Base-by-base conservation (phyloP, 1,140 invertebrate species). In the Hylaeus volcanicus region DNA sequence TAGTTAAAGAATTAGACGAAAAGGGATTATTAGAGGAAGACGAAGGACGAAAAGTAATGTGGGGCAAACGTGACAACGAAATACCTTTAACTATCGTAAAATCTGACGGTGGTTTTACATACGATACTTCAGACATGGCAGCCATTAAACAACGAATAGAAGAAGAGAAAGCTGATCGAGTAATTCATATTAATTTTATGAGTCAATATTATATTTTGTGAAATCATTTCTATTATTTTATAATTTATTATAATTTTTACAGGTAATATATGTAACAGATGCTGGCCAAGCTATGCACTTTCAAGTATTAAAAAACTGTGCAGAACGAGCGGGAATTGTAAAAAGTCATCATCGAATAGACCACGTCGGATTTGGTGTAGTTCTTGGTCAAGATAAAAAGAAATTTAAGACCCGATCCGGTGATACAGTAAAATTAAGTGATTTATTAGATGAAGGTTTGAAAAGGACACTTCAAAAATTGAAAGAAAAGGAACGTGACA, bases 401-500 rank as follows among this genome's bases (percentile, higher is more conserved):
- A 99, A 99, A 93, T 99, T 99, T 90, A 99, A 99, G 94, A 99
- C 99, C 1, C 95, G 99, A 73, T 99, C 98, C 51, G 99, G 99
- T 6, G 99, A 99, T 84, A 99, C 98, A 8, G 96, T 99, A 0
- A 96, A 97, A 84, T 93, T 99, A 0, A 94, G 95, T 11, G 97
- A 99, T 86, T 94, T 99, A n/a, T 93, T 99, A 6, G 96, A 99
- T 90, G 99, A 99, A 95, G 99, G 98, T 68, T 90, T 99, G 41
- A 96, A 96, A 82, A 94, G 98, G 76, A 95, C 98, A 9, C 92
- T 96, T 74, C 96, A 97, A 64, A 99, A 99, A 91, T 93, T 99
- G 9, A 94, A 95, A 77, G 98, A 99, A 89, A 99, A 99, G 88
- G 98, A 96, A 73, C 94, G 99, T 72, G 96, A 99, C 86, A 96